Conservation (phyloP, 2,113 vertebrate genomes). For the Callorhinus ursinus region DNA sequence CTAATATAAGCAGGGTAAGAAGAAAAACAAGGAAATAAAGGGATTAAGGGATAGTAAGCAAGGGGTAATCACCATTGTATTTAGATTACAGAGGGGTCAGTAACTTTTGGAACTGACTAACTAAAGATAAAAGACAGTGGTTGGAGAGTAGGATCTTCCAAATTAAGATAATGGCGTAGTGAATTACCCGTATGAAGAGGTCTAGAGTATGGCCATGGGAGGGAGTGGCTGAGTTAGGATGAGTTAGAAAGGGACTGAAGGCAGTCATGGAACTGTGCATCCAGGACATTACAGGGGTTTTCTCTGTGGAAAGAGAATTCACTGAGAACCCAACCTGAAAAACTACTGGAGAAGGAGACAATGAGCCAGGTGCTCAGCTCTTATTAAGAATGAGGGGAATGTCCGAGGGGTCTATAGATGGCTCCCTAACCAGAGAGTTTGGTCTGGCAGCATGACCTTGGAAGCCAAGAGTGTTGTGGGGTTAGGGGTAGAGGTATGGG, state of each 20-base stretch:
- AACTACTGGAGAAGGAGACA: neutral
- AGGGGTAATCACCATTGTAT: neutral
- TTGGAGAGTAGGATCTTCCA: neutral
- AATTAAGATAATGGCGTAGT: neutral
- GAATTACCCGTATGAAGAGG: neutral
- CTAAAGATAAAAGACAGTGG: neutral
- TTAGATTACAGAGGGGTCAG: neutral
- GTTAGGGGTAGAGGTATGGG: rapidly evolving
- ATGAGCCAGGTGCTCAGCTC: neutral
- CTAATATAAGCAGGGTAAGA: neutral
- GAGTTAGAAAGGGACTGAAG: neutral
- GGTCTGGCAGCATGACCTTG: neutral
- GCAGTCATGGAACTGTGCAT: no score
- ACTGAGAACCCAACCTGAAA: neutral
- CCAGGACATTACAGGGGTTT: neutral
- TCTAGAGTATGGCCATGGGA: neutral
- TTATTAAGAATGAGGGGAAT: neutral
- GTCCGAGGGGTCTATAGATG: neutral
- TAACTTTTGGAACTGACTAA: neutral
- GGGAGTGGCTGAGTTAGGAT: neutral
- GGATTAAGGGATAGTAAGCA: neutral
- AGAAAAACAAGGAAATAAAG: neutral
- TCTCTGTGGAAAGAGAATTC: neutral
- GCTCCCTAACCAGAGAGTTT: neutral
- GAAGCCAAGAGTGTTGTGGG: neutral